Evolutionary conservation across 2,888 invertebrate species (phyloP).

Genomic region (Carterocephalus palaemon): DNA sequence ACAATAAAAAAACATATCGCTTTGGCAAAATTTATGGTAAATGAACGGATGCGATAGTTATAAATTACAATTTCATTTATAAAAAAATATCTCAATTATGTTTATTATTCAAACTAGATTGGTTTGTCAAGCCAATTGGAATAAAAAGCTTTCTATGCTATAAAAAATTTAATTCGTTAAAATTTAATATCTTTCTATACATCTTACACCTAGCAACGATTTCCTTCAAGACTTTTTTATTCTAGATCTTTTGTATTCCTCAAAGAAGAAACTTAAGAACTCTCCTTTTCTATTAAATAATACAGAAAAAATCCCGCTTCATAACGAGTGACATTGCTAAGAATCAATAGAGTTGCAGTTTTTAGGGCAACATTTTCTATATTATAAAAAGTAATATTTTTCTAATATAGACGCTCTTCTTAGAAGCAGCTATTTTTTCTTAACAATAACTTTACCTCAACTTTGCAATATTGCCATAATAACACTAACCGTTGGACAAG

Average conservation of each 20-base stretch:
- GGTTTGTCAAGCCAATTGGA: too few relatives aligned
- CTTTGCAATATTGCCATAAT: conserved; percentile 13
- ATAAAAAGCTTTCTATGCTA: too few relatives aligned
- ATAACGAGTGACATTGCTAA: conserved; percentile 43
- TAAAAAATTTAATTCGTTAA: too few relatives aligned
- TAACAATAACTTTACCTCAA: conserved; percentile 31
- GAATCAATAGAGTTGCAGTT: conserved; percentile 43
- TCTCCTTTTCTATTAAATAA: conserved; percentile 1
- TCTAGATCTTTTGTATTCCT: background rate
- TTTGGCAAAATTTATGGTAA: conserved; percentile 61
- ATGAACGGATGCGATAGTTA: conserved; percentile 37
- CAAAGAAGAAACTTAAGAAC: too few relatives aligned
- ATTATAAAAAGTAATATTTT: conserved; percentile 63
- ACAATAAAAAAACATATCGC: conserved; percentile 78
- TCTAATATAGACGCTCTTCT: conserved; percentile 46
- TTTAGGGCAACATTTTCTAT: conserved; percentile 57
- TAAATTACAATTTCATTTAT: conserved; percentile 52
- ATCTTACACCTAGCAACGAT: too few relatives aligned
- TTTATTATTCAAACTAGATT: conserved; percentile 12
- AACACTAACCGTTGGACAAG: conserved; percentile 9
- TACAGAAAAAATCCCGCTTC: conserved; percentile 15
- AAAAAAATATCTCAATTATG: conserved; percentile 33
- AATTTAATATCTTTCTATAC: too few relatives aligned
- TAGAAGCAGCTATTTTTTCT: conserved; percentile 26
- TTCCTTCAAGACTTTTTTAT: too few relatives aligned